Evolutionary conservation across 2,888 invertebrate genomes (phyloP), one percentile per base, ranked within the genome.

Genomic region (Chaitophorus viminalis): DNA sequence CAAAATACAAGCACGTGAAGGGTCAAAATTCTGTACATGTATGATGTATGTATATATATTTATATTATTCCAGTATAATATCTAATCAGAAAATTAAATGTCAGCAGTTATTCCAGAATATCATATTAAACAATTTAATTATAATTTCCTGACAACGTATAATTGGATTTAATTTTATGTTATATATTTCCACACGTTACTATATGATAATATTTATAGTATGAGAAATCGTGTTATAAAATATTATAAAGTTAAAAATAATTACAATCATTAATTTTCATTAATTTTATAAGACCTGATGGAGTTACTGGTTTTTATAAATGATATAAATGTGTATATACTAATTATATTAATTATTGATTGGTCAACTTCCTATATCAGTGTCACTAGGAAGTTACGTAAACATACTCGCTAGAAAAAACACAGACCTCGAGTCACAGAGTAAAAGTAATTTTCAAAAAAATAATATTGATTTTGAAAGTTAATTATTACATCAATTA

Each of bases 111-210:
- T 70, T 82, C 25, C 46, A 21, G 17, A 82, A 81, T 60, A 68
- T 39, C 52, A n/a, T 8, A 18, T 33, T n/a, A 33, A 72, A 33
- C 4, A 31, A 74, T 74, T 82, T 18, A 74, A 82, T 74, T 81
- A 74, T 82, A 72, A 21, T 21, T 6, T 74, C 74, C 54, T 52
- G 74, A 82, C 36, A 60, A 74, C 29, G 33, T 72, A 21, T 75
- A 75, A 84, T 76, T 84, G 60, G 29, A 84, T 76, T 84, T 65
- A 65, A 84, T 76, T 83, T 83, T 54, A 60, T 18, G 60, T 83
- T 83, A 14, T 21, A 31, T 39, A 75, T 75, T 84, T 75, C 36
- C 21, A n/a, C 52, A 46, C 14, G 3, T 46, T 46, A 2, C 14
- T 25, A 70, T 52, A 29, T n/a, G 54, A 36, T 74, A 6, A n/a